Base-by-base conservation (phyloP, 2,113 vertebrate genomes). In the Echinops telfairi region DNA sequence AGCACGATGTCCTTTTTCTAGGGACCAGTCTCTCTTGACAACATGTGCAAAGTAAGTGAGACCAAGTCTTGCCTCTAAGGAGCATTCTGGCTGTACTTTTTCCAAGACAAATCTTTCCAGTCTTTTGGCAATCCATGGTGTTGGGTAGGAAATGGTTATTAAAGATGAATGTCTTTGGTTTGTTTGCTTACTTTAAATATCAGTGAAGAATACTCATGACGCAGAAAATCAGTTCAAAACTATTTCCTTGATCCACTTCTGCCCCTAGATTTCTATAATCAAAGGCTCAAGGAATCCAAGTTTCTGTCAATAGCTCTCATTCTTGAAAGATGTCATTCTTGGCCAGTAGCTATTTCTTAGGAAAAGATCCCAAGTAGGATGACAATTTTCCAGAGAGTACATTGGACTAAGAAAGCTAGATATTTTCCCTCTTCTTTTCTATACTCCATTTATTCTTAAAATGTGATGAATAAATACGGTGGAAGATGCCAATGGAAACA, bases 151-250 rank as follows among this genome's bases (percentile, higher is more conserved):
- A 57, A 8, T 90, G 16, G 23, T 88, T 14, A 23, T 81, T 96
- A 91, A 83, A 66, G 10, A 75, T 47, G 47, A 64, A 19, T 1
- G 47, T 6, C 47, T 53, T 66, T 70, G 15, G 20, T 31, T 89
- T 89, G 15, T 23, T n/a, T 64, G 5, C 31, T 81, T 81, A 33
- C 29, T 76, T 83, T 85, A 60, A 6, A 12, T 43, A 4, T 33
- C 66, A 84, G 23, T 80, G 64, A 40, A 14, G 7, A 71, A 36
- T 71, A 80, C 11, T 4, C 25, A 83, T 86, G 27, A 76, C 15
- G 22, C 7, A 95, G 33, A 88, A 92, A 38, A 89, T 85, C 15
- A 73, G 64, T 81, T 57, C 27, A 66, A 87, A 92, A 29, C 14
- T 58, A 19, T 70, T 64, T 71, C 89, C 33, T 40, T 84, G 12